Conservation (phyloP, 2,797 vertebrate genomes). For the Brotula barbata region DNA sequence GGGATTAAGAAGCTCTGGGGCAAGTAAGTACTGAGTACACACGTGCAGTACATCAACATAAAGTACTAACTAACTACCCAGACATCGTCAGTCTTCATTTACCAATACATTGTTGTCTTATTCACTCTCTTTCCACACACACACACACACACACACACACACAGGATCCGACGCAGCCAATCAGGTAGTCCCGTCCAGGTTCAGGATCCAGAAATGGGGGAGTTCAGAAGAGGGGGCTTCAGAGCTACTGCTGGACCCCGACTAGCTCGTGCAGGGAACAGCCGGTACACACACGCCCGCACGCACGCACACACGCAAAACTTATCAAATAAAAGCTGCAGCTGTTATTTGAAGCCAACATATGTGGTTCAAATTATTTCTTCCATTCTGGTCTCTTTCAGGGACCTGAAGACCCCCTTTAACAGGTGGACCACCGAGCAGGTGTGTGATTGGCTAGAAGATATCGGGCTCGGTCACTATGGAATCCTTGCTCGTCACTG, state of each 20-base stretch:
- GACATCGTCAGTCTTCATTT: no score
- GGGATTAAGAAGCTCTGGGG: constrained; percentile 97
- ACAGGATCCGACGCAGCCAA: constrained; percentile 93
- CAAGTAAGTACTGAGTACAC: constrained; percentile 81
- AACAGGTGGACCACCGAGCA: constrained; percentile 92
- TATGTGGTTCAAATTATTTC: background rate
- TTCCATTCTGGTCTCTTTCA: constrained; percentile 54
- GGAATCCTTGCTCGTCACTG: constrained; percentile 86
- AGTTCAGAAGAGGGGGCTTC: constrained; percentile 91
- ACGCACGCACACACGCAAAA: constrained; percentile 1
- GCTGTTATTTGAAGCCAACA: background rate
- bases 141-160: no score
- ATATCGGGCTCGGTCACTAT: constrained; percentile 91
- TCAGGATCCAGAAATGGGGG: constrained; percentile 82
- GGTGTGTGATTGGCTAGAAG: constrained; percentile 92
- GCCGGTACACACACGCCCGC: constrained; percentile 42
- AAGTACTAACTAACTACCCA: background rate
- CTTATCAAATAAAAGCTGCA: background rate
- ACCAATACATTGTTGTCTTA: background rate
- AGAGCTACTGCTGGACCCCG: constrained; percentile 91
- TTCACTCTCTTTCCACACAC: no score
- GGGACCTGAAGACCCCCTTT: constrained; percentile 87
- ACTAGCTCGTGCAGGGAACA: constrained; percentile 81
- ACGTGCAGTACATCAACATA: background rate
- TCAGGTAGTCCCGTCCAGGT: constrained; percentile 89